A percentile compares a stretch with the other conserved stretches of the same genome.
Conservation (phyloP, 2,888 invertebrate species). For the Leucophora obtusa region DNA sequence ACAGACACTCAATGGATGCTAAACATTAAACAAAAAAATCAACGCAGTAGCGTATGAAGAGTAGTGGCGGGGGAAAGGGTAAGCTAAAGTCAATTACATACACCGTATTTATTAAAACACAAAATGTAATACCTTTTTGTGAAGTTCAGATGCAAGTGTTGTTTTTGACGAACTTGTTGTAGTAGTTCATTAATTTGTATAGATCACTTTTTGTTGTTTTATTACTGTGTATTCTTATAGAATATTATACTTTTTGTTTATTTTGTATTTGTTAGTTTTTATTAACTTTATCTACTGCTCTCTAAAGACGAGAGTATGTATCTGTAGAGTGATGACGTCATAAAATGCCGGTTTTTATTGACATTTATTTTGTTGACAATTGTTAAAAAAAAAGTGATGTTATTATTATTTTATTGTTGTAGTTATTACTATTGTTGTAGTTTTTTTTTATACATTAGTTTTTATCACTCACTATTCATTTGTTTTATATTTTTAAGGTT, state of each 20-base stretch:
- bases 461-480: slow-evolving; percentile 31
- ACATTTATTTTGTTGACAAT: slow-evolving; percentile 37
- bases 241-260: not conserved
- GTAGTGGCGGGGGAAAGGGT: not conserved
- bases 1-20: slow-evolving; percentile 2
- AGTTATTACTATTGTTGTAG: slow-evolving; percentile 27
- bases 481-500: not conserved
- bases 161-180: not conserved
- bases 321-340: slow-evolving; percentile 63
- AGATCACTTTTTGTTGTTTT: not conserved
- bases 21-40: not conserved
- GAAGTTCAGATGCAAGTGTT: not conserved
- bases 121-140: not conserved
- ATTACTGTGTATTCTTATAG: not conserved
- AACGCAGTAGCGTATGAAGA: not conserved
- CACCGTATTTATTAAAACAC: not conserved
- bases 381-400: slow-evolving; percentile 20
- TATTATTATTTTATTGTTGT: not conserved
- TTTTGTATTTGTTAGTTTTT: not conserved
- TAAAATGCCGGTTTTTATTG: slow-evolving; percentile 64
- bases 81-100: not conserved
- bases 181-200: not conserved
- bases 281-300: not conserved
- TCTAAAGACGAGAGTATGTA: not conserved
- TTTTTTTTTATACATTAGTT: not conserved